Evolutionary conservation across 1,140 invertebrate genomes (phyloP).

Genomic region (Teleopsis dalmanni): DNA sequence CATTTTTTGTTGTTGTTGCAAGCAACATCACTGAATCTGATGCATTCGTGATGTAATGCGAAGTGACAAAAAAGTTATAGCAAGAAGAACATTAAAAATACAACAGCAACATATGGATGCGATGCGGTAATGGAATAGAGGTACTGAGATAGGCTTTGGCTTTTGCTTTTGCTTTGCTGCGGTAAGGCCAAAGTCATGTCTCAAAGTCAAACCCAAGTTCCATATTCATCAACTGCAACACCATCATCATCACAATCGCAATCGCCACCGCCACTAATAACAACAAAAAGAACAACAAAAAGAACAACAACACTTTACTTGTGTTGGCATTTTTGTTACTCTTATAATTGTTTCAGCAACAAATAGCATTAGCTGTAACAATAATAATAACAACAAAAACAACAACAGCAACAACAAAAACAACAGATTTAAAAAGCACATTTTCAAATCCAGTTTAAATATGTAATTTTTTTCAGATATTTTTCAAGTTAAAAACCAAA

Average conservation of each 20-base stretch:
- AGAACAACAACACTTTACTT: too few relatives aligned
- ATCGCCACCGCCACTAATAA: too few relatives aligned
- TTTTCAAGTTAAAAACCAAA: too few relatives aligned
- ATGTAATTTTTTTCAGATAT: too few relatives aligned
- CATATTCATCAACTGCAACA: slow-evolving; percentile 14
- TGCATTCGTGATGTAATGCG: slow-evolving; percentile 15
- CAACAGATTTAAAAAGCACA: background rate
- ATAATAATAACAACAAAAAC: background rate
- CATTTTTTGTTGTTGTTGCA: slow-evolving; percentile 35
- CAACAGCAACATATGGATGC: too few relatives aligned
- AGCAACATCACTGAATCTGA: background rate
- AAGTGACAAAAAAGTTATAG: slow-evolving; percentile 4
- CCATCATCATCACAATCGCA: too few relatives aligned
- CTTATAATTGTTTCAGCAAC: too few relatives aligned
- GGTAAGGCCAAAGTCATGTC: slow-evolving; percentile 15
- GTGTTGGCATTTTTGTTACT: too few relatives aligned
- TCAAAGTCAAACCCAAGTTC: slow-evolving; percentile 18
- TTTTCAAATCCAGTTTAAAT: slow-evolving; percentile 7
- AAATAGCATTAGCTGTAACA: too few relatives aligned
- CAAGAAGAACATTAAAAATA: too few relatives aligned
- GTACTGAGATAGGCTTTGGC: slow-evolving; percentile 1
- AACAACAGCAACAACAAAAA: background rate
- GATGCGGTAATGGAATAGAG: too few relatives aligned
- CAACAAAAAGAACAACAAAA: too few relatives aligned
- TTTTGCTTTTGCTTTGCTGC: background rate